Evolutionary conservation across 1,140 invertebrate genomes (phyloP).

Genomic region (Diuraphis noxia): DNA sequence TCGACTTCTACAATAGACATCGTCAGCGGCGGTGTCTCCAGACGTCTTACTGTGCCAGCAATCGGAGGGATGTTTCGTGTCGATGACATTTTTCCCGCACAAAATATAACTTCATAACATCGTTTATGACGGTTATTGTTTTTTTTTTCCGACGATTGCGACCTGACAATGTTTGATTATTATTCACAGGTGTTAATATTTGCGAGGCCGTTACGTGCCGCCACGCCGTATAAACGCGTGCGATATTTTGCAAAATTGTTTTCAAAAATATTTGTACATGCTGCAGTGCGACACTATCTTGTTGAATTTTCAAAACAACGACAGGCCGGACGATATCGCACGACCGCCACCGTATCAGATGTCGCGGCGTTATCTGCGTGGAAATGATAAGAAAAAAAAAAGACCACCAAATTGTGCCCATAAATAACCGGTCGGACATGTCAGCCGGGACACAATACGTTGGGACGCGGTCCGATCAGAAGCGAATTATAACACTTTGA

Average conservation of each 20-base stretch:
- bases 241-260: not conserved
- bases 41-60: too few species aligned
- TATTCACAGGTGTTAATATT: not conserved
- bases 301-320: not conserved
- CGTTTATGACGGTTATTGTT: too few species aligned
- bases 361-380: not conserved
- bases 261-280: not conserved
- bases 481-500: not conserved
- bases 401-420: not conserved
- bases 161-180: not conserved
- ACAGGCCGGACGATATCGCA: not conserved
- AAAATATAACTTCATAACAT: not conserved
- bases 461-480: not conserved
- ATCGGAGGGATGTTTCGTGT: not conserved
- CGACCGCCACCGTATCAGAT: not conserved
- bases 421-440: not conserved
- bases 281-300: not conserved
- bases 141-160: too few species aligned
- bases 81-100: not conserved
- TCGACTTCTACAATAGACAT: not conserved
- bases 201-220: not conserved
- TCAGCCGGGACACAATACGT: not conserved
- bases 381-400: not conserved
- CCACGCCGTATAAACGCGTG: not conserved
- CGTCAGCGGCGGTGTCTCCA: not conserved